Evolutionary conservation across 2,113 vertebrate genomes (phyloP).

Genomic region (Carlito syrichta): DNA sequence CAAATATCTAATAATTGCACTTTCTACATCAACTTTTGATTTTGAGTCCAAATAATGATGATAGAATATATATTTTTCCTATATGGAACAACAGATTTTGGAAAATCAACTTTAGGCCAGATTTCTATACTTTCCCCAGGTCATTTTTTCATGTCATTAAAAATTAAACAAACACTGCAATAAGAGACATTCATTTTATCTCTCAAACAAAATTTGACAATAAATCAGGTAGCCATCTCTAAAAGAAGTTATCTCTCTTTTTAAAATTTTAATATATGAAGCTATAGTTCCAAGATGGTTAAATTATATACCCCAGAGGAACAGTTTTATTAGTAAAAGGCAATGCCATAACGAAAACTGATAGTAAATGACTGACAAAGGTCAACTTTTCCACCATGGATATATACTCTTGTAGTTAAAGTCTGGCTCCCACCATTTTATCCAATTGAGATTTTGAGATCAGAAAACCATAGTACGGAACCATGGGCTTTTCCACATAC

Average conservation of each 20-base stretch:
- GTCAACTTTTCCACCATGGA: neutral
- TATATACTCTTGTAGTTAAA: neutral
- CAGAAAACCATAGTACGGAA: neutral
- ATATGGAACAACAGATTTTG: neutral
- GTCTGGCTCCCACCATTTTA: neutral
- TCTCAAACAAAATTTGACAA: conserved; percentile 27
- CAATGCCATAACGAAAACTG: neutral
- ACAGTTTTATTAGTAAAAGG: conserved; percentile 12
- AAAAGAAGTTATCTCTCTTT: conserved; percentile 25
- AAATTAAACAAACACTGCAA: conserved; percentile 9
- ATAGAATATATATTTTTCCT: neutral
- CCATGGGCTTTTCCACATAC: neutral
- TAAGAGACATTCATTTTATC: neutral
- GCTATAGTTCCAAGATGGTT: neutral
- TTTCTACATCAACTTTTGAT: conserved; percentile 16
- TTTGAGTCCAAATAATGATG: conserved; percentile 5
- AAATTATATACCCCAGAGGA: neutral
- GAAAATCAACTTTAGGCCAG: conserved; percentile 12
- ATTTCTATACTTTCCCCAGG: neutral
- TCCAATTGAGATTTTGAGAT: neutral
- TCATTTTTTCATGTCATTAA: conserved; percentile 20
- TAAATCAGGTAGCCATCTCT: neutral
- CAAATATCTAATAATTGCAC: conserved; percentile 22
- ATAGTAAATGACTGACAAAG: neutral
- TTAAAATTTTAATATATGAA: neutral